Evolutionary conservation across 2,888 invertebrate genomes (phyloP), one percentile per base, ranked within the genome.

Genomic region (Phoenoteleia sp.): DNA sequence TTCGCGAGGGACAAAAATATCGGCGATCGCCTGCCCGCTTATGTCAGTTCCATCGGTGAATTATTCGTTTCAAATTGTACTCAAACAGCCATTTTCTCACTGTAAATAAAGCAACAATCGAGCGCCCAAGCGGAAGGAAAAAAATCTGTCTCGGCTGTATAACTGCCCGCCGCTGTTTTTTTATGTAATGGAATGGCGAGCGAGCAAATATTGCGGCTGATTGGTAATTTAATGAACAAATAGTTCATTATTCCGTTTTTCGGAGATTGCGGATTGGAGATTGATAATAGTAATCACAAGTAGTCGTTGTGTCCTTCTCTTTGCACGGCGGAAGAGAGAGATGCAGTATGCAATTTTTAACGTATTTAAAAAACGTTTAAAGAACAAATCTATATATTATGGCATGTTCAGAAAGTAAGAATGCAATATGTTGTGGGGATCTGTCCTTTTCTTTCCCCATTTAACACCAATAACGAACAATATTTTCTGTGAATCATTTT

Each of bases 1-100:
- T 62, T n/a, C 56, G 71, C 52, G 49, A 54, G 17, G 77, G 69
- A 47, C 69, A 54, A 80, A 66, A 84, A 80, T 83, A 75, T 71
- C 58, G 52, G 36, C 15, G 79, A 17, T 39, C 45, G 19, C 6
- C 45, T 42, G 27, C 15, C 19, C 56, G 74, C 62, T 74, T 58
- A 82, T 71, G 66, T 52, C 69, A 60, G 64, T 27, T 62, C 33
- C 47, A 77, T 76, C 54, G 54, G 21, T 15, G 13, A 71, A 71
- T 72, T 56, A 54, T 39, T 56, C 33, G 36, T 47, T 72, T 52
- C 56, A 19, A 45, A 66, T 77, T 36, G 54, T 23, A 58, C 47
- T 67, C 62, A 49, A 47, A 72, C 29, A 72, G 42, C 52, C 77
- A 72, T 72, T 67, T 71, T 71, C 69, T 67, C 66, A 42, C 27